Base-by-base conservation (phyloP, 2,888 invertebrate species). In the Xanthostigma xanthostigma region DNA sequence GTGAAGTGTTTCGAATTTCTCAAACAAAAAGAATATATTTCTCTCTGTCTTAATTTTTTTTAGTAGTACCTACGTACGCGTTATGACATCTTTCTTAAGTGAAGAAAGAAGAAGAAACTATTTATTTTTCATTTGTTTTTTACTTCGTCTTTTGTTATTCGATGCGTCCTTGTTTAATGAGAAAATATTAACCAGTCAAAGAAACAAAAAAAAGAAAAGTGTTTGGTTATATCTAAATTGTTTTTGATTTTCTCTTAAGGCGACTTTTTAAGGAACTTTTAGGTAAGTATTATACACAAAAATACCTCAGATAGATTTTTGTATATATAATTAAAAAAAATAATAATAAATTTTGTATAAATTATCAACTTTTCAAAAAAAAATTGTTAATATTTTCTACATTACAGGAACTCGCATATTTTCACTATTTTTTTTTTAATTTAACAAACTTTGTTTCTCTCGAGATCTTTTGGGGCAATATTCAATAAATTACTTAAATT, bases 381-480 rank as follows among this genome's bases (percentile, higher is more conserved):
- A 35, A 39, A 40, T 45, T 40, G 46, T 44, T 41, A 43, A 27
- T 45, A 41, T 49, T 41, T 39, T 36, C 38, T 36, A 45, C 44
- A 47, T 44, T 37, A 46, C 36, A 45, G 37, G 14, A 41, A 45
- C 45, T 42, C 45, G 45, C 42, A 17, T 45, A 41, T 49, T 46
- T 40, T 44, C 41, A 41, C 27, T 10, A 12, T 9, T 12, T 5
- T 12, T n/a, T 38, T 17, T 12, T 12, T 37, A 10, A 47, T 27
- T 38, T 39, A 17, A 46, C 38, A 35, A 14, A 44, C 41, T 46
- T 46, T 40, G 36, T 39, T 42, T 41, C 50, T 51, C 52, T 53
- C 52, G 52, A 52, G 52, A 52, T 53, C 52, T 50, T 51, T 53
- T 52, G 49, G 50, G 49, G 51, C 14, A 41, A 41, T 10, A 50